phyloP scores from a whole-genome alignment of 2,888 invertebrate genomes.

The Cosmia pyralina region DNA sequence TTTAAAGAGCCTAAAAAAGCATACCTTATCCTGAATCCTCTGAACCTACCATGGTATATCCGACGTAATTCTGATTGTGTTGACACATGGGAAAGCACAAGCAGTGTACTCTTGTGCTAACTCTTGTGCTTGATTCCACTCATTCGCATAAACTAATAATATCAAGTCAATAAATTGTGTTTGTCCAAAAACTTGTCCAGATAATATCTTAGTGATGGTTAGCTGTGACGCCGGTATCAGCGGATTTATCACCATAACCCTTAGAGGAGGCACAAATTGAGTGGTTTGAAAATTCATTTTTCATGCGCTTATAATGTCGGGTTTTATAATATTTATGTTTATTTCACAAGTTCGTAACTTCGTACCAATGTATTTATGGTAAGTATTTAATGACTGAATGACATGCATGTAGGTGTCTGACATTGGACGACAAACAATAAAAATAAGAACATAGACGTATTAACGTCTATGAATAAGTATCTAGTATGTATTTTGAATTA shows the following conservation, averaged over 20 bases:
- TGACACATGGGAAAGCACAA: conserved; percentile 78
- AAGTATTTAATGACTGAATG: not conserved
- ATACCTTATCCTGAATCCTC: not conserved
- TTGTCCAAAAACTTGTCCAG: conserved; percentile 79
- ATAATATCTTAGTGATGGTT: conserved; percentile 77
- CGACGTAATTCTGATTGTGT: conserved; percentile 75
- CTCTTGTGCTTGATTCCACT: conserved; percentile 71
- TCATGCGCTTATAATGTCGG: not conserved
- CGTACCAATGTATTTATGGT: not conserved
- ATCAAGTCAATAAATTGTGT: conserved; percentile 77
- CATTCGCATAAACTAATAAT: conserved; percentile 80
- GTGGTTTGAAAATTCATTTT: conserved; percentile 80
- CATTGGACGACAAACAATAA: not conserved
- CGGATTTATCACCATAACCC: conserved; percentile 80
- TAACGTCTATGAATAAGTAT: too few species aligned
- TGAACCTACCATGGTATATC: conserved; percentile 77
- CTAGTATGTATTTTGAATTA: too few species aligned
- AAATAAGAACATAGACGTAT: too few species aligned
- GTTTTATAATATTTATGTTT: not conserved
- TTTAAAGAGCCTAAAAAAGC: not conserved
- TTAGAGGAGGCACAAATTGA: conserved; percentile 70
- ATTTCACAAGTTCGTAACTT: not conserved
- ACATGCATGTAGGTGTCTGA: not conserved
- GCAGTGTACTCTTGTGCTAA: conserved; percentile 75
- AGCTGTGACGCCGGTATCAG: conserved; percentile 75